Evolutionary conservation across 2,888 invertebrate species (phyloP).

Genomic region (Sphaerophoria taeniata): DNA sequence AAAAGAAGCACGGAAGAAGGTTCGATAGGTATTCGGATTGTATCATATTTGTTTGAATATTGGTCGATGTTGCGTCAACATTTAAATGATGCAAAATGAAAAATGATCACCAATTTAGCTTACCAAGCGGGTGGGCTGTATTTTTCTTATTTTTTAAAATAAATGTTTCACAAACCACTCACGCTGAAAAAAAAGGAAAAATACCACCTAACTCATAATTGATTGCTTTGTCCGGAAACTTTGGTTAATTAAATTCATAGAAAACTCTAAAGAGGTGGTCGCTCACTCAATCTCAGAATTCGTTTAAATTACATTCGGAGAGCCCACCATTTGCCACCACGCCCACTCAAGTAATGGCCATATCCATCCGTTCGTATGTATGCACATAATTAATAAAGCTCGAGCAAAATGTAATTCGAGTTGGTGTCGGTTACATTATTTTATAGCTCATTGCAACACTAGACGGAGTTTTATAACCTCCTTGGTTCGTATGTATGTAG

Average conservation of each 20-base stretch:
- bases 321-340: conserved; percentile 32
- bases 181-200: conserved; percentile 14
- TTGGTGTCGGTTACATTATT: conserved; percentile 59
- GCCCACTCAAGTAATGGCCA: conserved; percentile 44
- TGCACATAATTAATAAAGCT: neutral
- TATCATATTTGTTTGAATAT: neutral
- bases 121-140: conserved; percentile 46
- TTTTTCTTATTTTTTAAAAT: neutral
- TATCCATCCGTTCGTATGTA: neutral
- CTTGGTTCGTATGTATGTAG: conserved; percentile 12
- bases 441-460: conserved; percentile 67
- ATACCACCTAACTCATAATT: conserved; percentile 30
- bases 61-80: conserved; percentile 33
- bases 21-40: too few species aligned
- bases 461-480: conserved; percentile 61
- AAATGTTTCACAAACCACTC: too few species aligned
- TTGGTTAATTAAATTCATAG: conserved; percentile 52
- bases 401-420: conserved; percentile 16
- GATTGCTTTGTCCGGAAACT: conserved; percentile 34
- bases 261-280: conserved; percentile 44
- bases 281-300: conserved; percentile 18
- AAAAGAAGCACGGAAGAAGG: conserved; percentile 9
- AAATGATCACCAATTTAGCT: conserved; percentile 55
- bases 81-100: conserved; percentile 54
- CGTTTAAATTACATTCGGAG: conserved; percentile 36